A percentile compares a stretch with the other conserved stretches of the same genome.
Evolutionary conservation across 2,888 invertebrate species (phyloP).

Genomic region (Dioctria linearis): DNA sequence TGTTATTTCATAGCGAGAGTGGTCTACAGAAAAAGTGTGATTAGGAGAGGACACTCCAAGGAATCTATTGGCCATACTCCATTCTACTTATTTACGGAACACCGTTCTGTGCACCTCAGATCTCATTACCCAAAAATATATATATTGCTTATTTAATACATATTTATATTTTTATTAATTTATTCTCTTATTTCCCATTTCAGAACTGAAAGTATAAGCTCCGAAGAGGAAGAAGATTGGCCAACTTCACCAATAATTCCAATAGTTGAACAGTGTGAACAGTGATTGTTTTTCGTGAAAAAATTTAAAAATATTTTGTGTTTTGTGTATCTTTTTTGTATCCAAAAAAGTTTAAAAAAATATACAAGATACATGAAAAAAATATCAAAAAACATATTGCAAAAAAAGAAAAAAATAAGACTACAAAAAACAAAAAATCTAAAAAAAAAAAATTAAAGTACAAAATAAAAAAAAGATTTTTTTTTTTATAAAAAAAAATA

Average conservation of each 20-base stretch:
- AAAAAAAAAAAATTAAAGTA: slow-evolving; percentile 24
- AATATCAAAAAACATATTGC: neutral
- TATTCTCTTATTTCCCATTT: slow-evolving; percentile 56
- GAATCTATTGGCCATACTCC: too few species aligned
- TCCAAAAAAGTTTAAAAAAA: neutral
- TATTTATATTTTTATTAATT: neutral
- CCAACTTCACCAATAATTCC: slow-evolving; percentile 77
- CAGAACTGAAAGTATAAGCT: slow-evolving; percentile 77
- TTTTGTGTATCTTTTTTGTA: slow-evolving; percentile 28
- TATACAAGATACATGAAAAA: neutral
- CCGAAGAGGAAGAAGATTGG: slow-evolving; percentile 75
- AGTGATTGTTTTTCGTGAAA: slow-evolving; percentile 16
- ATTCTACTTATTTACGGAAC: too few species aligned
- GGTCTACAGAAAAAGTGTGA: too few species aligned
- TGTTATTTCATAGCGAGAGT: too few species aligned
- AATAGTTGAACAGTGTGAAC: slow-evolving; percentile 71
- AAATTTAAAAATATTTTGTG: slow-evolving; percentile 3
- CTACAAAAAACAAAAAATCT: neutral
- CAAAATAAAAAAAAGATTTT: slow-evolving; percentile 21
- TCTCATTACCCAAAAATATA: neutral
- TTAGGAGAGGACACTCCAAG: too few species aligned
- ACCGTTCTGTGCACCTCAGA: too few species aligned
- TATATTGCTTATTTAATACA: neutral
- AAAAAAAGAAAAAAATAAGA: slow-evolving; percentile 17
- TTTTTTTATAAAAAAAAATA: neutral